These are phyloP conservation scores for Meda fulgida DNA, from an alignment of 2,797 vertebrate genomes.

Conservation along the genomic window DNA sequence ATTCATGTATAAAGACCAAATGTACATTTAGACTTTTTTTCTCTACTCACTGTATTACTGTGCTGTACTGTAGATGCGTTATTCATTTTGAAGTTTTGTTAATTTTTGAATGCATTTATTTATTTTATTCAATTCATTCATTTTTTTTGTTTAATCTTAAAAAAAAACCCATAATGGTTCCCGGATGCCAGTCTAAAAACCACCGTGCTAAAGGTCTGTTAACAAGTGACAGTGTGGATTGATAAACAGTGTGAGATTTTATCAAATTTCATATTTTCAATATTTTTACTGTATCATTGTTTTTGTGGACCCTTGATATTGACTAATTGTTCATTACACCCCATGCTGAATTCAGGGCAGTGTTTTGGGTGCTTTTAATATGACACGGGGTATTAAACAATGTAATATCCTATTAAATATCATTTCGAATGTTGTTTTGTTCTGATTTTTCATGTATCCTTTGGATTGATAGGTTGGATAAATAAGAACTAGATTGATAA, in stretches of 20 bases:
- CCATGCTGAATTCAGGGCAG: neutral
- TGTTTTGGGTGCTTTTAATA: neutral
- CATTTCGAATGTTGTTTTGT: no score
- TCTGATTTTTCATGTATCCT: neutral
- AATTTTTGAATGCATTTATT: no score
- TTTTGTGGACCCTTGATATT: neutral
- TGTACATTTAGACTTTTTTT: no score
- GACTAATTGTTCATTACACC: neutral
- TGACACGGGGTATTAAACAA: neutral
- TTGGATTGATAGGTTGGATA: neutral
- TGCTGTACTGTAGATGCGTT: no score
- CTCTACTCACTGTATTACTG: no score
- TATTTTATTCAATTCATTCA: no score
- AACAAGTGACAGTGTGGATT: neutral
- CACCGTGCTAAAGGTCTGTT: neutral
- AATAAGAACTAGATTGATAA: neutral
- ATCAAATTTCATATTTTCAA: neutral
- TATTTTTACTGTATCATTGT: neutral
- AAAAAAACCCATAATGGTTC: neutral
- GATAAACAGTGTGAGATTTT: neutral
- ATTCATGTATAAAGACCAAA: no score
- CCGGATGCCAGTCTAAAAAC: neutral
- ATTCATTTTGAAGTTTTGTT: no score
- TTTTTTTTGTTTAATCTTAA: no score
- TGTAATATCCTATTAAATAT: neutral